Evolutionary conservation across 2,888 invertebrate species (phyloP), one percentile per base, ranked within the genome.

Genomic region (Andrena flavipes): DNA sequence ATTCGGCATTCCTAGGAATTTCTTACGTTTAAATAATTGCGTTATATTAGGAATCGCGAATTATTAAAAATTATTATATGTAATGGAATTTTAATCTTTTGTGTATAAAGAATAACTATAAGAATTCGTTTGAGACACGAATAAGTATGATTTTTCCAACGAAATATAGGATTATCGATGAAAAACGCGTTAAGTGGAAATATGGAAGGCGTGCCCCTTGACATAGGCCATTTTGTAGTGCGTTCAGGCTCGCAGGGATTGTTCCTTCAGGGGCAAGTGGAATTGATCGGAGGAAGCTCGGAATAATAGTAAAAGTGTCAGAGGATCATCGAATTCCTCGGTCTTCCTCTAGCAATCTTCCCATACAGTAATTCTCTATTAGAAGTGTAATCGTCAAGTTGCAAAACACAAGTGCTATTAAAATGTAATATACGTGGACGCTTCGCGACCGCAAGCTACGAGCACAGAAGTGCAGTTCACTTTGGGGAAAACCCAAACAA

Each of bases 151-250:
- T 29, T 29, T 6, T 23, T 65, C 51, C 51, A 62, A 26, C 7
- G 10, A 30, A 60, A 56, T 67, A 20, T 54, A n/a, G 20, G 1
- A n/a, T 29, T 26, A 23, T 0, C 8, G 56, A 16, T 48, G 13
- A 56, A n/a, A 80, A 42, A 48, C 51, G 10, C 10, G 20, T 71
- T 33, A 49, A 62, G 48, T 62, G 63, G 26, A 78, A 71, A 71
- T 51, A 63, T 67, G 51, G 59, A 85, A 87, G 90, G 90, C 88
- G 91, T 91, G 91, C 92, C 92, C 92, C 92, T 92, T 91, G 87
- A 87, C 88, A 86, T 92, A 92, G 92, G 92, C 92, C 92, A 92
- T 92, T 90, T 92, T 92, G 90, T 89, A 65, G 67, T 80, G 82
- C 88, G 87, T 90, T 80, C 84, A 87, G 87, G 85, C 86, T 88